These are phyloP conservation scores for Agrochola circellaris DNA, from an alignment of 2,888 invertebrate species.

Conservation along the genomic window DNA sequence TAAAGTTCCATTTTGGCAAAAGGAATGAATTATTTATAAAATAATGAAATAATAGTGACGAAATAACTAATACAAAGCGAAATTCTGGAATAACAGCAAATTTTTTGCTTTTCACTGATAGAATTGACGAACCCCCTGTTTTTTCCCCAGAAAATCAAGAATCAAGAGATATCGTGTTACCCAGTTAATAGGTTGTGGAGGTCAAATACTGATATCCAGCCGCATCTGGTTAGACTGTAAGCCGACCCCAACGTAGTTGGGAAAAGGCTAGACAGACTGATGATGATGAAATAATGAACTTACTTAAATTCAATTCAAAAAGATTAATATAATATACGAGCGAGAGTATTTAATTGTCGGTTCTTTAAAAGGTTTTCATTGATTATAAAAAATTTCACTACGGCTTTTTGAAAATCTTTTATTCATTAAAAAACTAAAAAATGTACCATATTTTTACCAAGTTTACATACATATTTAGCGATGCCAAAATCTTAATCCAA, in stretches of 20 bases:
- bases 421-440: neutral
- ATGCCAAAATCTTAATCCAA: conserved; percentile 14
- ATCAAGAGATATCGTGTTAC: neutral
- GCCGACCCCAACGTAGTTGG: neutral
- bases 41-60: no score
- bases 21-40: no score
- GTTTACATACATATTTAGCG: conserved; percentile 18
- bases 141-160: no score
- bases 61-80: no score
- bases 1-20: no score
- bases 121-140: no score
- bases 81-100: no score
- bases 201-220: no score
- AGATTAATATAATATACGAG: neutral
- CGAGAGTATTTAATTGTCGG: neutral
- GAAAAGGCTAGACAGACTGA: neutral
- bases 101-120: no score
- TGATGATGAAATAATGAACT: neutral
- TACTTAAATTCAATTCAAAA: neutral
- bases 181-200: neutral
- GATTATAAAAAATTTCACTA: neutral
- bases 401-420: neutral
- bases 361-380: neutral
- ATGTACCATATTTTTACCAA: neutral
- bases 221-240: neutral